Percentiles rank a stretch among this genome's conserved stretches.
Conservation (phyloP, 2,113 vertebrate species). For the Prionailurus bengalensis region DNA sequence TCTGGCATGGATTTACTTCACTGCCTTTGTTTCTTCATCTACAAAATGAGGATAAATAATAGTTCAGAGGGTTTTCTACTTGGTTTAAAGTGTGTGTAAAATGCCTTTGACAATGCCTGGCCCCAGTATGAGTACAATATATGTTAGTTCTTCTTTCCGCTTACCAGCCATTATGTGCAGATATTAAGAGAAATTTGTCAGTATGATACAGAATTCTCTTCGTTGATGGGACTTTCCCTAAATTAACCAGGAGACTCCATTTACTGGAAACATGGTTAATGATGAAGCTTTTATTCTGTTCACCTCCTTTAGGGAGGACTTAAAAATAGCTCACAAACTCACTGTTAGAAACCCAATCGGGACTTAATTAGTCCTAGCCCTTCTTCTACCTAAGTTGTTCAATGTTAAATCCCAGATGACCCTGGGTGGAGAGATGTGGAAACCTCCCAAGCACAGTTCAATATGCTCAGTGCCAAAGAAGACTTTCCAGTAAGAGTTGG, state of each 20-base stretch:
- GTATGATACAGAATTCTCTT: background rate
- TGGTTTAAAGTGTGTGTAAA: background rate
- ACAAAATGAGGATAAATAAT: background rate
- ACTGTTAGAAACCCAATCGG: slow-evolving; percentile 45
- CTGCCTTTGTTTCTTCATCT: background rate
- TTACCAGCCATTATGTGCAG: background rate
- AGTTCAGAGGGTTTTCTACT: background rate
- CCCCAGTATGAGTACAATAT: background rate
- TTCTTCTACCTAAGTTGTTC: slow-evolving; percentile 47
- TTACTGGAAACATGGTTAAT: slow-evolving; percentile 72
- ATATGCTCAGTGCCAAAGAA: background rate
- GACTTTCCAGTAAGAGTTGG: background rate
- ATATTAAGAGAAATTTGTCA: slow-evolving; percentile 23
- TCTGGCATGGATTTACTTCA: background rate
- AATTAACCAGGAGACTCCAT: slow-evolving; percentile 58
- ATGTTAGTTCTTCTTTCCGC: background rate
- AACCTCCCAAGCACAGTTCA: background rate
- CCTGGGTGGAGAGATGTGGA: background rate
- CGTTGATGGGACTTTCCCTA: slow-evolving; percentile 22
- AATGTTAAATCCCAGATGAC: slow-evolving; percentile 44
- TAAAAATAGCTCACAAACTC: slow-evolving; percentile 74
- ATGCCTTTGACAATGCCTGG: background rate
- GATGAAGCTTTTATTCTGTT: slow-evolving; percentile 71
- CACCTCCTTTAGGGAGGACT: slow-evolving; percentile 70
- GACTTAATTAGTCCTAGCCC: slow-evolving; percentile 74